Evolutionary conservation across 2,888 invertebrate genomes (phyloP).

Genomic region (Leptogaster cylindrica): DNA sequence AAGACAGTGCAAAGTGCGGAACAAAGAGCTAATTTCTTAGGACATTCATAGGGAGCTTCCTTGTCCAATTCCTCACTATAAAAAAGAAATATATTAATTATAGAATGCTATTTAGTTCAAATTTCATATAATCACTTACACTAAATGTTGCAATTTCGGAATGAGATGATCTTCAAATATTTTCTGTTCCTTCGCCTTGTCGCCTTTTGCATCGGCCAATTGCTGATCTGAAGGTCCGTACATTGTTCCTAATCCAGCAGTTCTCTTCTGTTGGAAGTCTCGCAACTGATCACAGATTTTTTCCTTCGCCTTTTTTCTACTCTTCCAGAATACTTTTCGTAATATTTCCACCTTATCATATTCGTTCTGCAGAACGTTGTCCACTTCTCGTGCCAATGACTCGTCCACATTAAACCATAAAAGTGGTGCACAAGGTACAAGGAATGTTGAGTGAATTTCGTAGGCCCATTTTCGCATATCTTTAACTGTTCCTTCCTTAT

Average conservation of each 20-base stretch:
- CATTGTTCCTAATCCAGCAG: constrained; percentile 85
- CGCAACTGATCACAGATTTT: constrained; percentile 60
- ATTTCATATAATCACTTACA: constrained; percentile 63
- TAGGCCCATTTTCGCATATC: constrained; percentile 99
- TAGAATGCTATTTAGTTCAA: not conserved
- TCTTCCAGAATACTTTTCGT: constrained; percentile 87
- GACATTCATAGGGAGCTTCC: constrained; percentile 66
- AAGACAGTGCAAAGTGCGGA: constrained; percentile 83
- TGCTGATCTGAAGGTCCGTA: constrained; percentile 86
- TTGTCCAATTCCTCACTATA: constrained; percentile 70
- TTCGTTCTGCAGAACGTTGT: constrained; percentile 82
- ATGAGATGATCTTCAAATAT: constrained; percentile 76
- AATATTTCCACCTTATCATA: constrained; percentile 89
- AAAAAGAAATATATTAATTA: not conserved
- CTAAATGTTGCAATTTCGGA: constrained; percentile 73
- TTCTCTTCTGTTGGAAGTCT: constrained; percentile 79
- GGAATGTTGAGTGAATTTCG: constrained; percentile 96
- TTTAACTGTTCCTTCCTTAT: constrained; percentile 82
- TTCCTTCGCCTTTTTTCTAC: constrained; percentile 70
- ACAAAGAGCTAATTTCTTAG: constrained; percentile 70
- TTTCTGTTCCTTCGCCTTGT: constrained; percentile 77
- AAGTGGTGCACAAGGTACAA: constrained; percentile 79
- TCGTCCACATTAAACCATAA: constrained; percentile 66
- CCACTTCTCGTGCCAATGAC: constrained; percentile 86
- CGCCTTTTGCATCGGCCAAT: constrained; percentile 79